These are phyloP conservation scores for Plebejus anna DNA, from an alignment of 2,888 invertebrate species.

Conservation along the genomic window DNA sequence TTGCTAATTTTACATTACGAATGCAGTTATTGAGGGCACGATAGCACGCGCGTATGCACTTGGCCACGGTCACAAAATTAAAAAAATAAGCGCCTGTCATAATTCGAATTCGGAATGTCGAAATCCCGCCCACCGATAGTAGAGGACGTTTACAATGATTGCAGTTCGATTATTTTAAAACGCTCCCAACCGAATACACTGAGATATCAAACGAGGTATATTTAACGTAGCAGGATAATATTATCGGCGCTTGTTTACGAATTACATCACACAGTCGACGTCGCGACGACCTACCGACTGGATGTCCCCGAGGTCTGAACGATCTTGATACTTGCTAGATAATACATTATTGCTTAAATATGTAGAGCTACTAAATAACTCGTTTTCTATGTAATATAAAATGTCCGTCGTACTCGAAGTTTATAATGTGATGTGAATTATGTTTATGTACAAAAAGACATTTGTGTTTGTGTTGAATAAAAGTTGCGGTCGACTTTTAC, in stretches of 20 bases:
- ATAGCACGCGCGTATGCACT: background rate
- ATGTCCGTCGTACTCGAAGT: background rate
- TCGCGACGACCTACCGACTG: constrained; percentile 4
- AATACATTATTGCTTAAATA: background rate
- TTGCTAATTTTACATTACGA: constrained; percentile 1
- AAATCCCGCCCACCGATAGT: background rate
- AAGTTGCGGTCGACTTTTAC: constrained; percentile 14
- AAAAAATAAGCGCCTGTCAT: background rate
- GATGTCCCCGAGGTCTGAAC: constrained; percentile 11
- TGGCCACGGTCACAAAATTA: background rate
- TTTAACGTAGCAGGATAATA: constrained; percentile 23
- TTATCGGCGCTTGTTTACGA: constrained; percentile 27
- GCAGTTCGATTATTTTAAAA: constrained; percentile 20
- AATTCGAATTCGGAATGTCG: constrained; percentile 10
- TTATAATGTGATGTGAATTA: background rate
- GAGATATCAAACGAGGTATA: constrained; percentile 11
- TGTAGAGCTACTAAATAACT: background rate
- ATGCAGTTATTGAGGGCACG: constrained; percentile 2
- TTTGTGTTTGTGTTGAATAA: constrained; percentile 11
- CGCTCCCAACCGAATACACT: background rate
- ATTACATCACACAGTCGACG: constrained; percentile 26
- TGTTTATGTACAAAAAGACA: background rate
- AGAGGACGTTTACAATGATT: background rate
- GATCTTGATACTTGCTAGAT: constrained; percentile 8
- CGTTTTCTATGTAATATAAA: background rate